Conservation (phyloP, 2,888 invertebrate species). For the Ecliptopera silaceata region DNA sequence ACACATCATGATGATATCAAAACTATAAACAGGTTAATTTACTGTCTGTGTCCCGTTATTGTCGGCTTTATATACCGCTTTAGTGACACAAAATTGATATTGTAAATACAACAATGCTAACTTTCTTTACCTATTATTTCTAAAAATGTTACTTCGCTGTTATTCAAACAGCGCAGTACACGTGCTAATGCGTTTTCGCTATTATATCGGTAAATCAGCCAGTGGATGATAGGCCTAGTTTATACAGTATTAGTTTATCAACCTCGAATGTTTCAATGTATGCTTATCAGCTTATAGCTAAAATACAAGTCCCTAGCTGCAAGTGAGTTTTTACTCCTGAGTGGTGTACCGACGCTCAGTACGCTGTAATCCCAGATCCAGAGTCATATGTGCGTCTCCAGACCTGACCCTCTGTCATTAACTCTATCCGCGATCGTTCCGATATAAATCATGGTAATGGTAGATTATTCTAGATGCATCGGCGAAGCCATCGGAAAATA, state of each 20-base stretch:
- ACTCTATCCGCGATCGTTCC: constrained; percentile 68
- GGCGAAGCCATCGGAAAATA: constrained; percentile 75
- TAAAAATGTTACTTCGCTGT: no score
- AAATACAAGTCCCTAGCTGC: constrained; percentile 2
- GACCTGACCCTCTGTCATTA: constrained; percentile 70
- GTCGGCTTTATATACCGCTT: constrained; percentile 13
- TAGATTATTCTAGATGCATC: constrained; percentile 77
- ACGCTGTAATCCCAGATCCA: constrained; percentile 40
- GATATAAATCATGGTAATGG: constrained; percentile 81
- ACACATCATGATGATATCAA: constrained; percentile 15
- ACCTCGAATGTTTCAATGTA: background rate
- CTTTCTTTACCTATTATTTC: constrained; percentile 8
- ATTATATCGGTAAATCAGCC: constrained; percentile 19
- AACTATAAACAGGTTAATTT: constrained; percentile 21
- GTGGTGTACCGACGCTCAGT: constrained; percentile 46
- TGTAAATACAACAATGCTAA: constrained; percentile 33
- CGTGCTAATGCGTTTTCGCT: constrained; percentile 1
- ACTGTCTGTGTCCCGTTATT: constrained; percentile 27
- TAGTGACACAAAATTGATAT: constrained; percentile 31
- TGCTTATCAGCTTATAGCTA: constrained; percentile 2
- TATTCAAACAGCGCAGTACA: constrained; percentile 14
- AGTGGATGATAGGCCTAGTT: constrained; percentile 8
- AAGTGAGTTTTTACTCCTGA: constrained; percentile 34
- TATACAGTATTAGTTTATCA: background rate
- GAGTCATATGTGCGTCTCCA: constrained; percentile 65